A percentile compares a stretch with the other conserved stretches of the same genome.
These are phyloP conservation scores for Pharmacophagus antenor DNA, from an alignment of 2,888 invertebrate species.

Conservation along the genomic window DNA sequence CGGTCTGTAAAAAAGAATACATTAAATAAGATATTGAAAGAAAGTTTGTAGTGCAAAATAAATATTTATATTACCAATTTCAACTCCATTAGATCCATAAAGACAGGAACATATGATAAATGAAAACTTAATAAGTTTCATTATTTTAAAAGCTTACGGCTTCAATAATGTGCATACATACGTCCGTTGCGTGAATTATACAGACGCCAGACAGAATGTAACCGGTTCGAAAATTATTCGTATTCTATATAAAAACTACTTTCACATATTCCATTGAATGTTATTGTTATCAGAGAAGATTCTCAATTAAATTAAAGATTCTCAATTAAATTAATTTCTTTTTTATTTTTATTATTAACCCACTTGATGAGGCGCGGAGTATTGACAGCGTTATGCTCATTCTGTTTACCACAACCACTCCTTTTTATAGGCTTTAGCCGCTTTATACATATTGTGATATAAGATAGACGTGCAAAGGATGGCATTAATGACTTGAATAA, in stretches of 20 bases:
- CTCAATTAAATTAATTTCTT: not conserved
- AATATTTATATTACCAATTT: constrained; percentile 33
- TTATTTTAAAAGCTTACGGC: constrained; percentile 38
- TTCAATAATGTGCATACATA: constrained; percentile 52
- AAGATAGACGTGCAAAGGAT: not conserved
- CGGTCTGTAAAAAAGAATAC: constrained; percentile 32
- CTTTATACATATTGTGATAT: constrained; percentile 9
- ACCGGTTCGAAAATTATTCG: constrained; percentile 59
- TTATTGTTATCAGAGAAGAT: not conserved
- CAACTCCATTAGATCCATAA: constrained; percentile 32
- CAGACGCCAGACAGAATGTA: constrained; percentile 53
- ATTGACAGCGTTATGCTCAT: constrained; percentile 17
- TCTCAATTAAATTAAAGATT: not conserved
- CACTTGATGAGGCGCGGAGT: constrained; percentile 1
- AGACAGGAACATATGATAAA: constrained; percentile 36
- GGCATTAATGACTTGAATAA: not conserved
- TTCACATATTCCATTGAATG: constrained; percentile 49
- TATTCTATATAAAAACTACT: constrained; percentile 45
- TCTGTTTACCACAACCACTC: constrained; percentile 18
- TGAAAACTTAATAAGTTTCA: constrained; percentile 36
- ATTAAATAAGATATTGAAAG: not conserved
- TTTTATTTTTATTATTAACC: not conserved
- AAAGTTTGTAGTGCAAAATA: not conserved
- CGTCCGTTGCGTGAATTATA: constrained; percentile 57
- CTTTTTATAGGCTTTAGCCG: constrained; percentile 29